A percentile compares a stretch with the other conserved stretches of the same genome.
Evolutionary conservation across 2,113 vertebrate genomes (phyloP).

Genomic region (Corythornis cristatus): DNA sequence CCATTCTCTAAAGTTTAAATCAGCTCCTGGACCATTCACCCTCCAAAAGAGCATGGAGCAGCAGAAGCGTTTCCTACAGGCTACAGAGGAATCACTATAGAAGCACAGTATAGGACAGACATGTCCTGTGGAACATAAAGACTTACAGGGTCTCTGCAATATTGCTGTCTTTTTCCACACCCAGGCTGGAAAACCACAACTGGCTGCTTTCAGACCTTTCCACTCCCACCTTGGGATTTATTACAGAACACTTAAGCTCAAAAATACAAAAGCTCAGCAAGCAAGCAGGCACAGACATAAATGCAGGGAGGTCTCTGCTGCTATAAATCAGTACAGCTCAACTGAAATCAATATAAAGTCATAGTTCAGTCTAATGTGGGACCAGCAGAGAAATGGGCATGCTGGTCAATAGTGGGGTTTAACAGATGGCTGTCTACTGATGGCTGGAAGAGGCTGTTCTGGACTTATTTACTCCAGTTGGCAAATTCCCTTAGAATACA

Average conservation of each 20-base stretch:
- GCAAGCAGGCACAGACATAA: not conserved
- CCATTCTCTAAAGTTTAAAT: not conserved
- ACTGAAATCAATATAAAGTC: not conserved
- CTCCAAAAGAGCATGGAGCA: not conserved
- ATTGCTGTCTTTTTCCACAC: not conserved
- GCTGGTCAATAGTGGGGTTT: not conserved
- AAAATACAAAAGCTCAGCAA: not conserved
- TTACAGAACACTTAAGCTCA: not conserved
- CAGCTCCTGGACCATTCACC: not conserved
- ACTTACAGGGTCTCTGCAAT: not conserved
- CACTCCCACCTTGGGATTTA: not conserved
- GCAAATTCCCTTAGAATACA: not conserved
- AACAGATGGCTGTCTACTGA: not conserved
- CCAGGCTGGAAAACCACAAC: not conserved
- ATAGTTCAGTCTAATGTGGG: not conserved
- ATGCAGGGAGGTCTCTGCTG: not conserved
- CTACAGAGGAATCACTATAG: not conserved
- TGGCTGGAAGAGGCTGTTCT: not conserved
- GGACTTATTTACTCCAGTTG: not conserved
- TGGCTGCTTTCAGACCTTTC: not conserved
- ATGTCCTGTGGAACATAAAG: not conserved
- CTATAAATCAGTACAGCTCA: not conserved
- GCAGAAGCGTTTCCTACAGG: not conserved
- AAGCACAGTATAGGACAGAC: not conserved
- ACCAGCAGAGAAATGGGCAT: accelerated